Percentiles rank a stretch among this genome's conserved stretches.
phyloP scores from a whole-genome alignment of 2,113 vertebrate species.

The Pseudolaguvia tuberculata region DNA sequence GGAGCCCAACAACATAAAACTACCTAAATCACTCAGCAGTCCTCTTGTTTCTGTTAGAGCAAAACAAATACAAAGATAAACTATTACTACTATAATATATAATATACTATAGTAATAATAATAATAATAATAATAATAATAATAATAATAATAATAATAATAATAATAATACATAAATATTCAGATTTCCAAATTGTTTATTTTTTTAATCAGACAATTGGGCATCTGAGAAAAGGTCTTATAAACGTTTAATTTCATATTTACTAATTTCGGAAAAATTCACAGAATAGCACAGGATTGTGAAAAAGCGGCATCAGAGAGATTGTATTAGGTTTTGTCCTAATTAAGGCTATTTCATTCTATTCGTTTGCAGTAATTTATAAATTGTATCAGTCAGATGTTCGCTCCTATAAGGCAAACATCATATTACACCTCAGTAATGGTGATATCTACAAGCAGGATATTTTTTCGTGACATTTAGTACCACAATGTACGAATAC shows the following conservation, averaged over 20 bases:
- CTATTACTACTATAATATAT: background rate
- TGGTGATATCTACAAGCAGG: background rate
- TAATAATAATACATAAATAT: background rate
- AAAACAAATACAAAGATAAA: background rate
- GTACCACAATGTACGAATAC: background rate
- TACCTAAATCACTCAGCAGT: constrained; percentile 98
- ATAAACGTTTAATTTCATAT: background rate
- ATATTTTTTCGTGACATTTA: background rate
- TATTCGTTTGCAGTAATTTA: constrained; percentile 11
- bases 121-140: background rate
- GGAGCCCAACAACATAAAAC: constrained; percentile 98
- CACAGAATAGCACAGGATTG: constrained; percentile 3
- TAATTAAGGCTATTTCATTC: background rate
- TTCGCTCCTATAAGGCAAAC: background rate
- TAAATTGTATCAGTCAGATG: background rate
- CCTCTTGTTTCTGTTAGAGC: constrained; percentile 51
- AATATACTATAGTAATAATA: too few species aligned
- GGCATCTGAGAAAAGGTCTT: constrained; percentile 5
- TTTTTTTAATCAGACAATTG: constrained; percentile 30
- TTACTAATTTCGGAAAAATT: background rate
- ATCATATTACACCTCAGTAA: constrained; percentile 7
- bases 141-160: constrained; percentile 12
- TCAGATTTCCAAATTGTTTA: constrained; percentile 16
- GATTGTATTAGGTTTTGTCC: background rate
- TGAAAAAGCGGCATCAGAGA: background rate